Evolutionary conservation across 2,113 vertebrate genomes (phyloP), one percentile per base, ranked within the genome.

Genomic region (Pycnonotus jocosus): DNA sequence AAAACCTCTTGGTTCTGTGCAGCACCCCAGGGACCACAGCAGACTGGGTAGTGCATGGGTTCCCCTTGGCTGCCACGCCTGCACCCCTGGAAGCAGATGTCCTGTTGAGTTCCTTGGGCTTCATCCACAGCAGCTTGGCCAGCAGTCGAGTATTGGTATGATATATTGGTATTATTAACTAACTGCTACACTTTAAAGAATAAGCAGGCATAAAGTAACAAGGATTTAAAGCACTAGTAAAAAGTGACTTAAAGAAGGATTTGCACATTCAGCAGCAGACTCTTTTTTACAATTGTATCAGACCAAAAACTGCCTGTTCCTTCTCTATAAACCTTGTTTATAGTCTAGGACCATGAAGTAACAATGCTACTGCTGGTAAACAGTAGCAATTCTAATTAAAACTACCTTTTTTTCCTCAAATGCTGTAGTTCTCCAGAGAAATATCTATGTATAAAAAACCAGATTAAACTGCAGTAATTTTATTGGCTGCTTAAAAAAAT

Each of bases 31-130:
- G 23, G 38, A 27, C 9, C 50, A 18, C 20, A 15, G 28, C 58
- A 31, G 31, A 1, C 17, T 4, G 31, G 22, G 45, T 4, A 27
- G 11, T 12, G 37, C 0, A 0, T 27, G 44, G 44, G 23, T 7
- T 47, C 10, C 53, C 45, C 27, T 37, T 2, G 3, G 57, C 56
- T 47, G 57, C 77, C 65, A 13, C 0, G 0, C 28, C 79, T 42
- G 70, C 1, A 0, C 18, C 53, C 44, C 12, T 42, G 62, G 77
- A 37, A 70, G 24, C 73, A 79, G 68, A 66, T 54, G 40, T 40
- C 76, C 54, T 11, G 1, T 7, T 12, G 2, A 30, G 10, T 24
- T 37, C 14, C 53, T 69, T 27, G 72, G 69, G 23, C 80, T 65
- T 44, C 25, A 8, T 10, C 12, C 1, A 0, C 62, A 57, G 68